Evolutionary conservation across 2,113 vertebrate genomes (phyloP), one percentile per base, ranked within the genome.

Genomic region (Ornithorhynchus anatinus): DNA sequence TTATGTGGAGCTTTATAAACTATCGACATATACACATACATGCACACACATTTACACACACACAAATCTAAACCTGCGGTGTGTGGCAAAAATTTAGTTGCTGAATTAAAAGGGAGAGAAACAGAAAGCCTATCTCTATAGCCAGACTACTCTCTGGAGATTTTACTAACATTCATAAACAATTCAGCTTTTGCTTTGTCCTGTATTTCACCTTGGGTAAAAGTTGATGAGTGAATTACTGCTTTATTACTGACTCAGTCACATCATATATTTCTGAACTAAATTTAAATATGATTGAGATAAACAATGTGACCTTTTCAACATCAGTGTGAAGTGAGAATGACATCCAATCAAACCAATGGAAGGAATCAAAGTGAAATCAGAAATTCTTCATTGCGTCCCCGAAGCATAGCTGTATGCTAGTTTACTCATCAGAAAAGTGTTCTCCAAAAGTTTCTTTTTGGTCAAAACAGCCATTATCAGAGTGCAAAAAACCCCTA

Each of bases 261-360:
- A 3, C 7, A 35, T 19, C 5, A 14, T 15, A 4, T 0, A 4
- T 43, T 44, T 78, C 83, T 13, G 63, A 75, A 84, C 75, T 67
- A 36, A 62, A 42, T 4, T 48, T 19, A 62, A 61, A 58, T 81
- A 74, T 29, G 9, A 48, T 7, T 20, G 57, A 60, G 69, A 59
- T 53, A 67, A 45, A 80, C 53, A 73, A 67, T 75, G 37, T 71
- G 66, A 63, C 29, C 60, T 59, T 84, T 80, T 48, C 81, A 75
- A 37, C 36, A 53, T 52, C 54, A 80, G 60, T 23, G 20, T 36
- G 48, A 72, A 22, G 52, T 59, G 75, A 59, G 56, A 22, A 71
- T 10, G 76, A 66, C 54, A 54, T 1, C 0, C 25, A 16, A 38
- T 40, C 11, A 7, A 69, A 57, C 64, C 36, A 13, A 58, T 9